Evolutionary conservation across 2,888 invertebrate genomes (phyloP), one percentile per base, ranked within the genome.

Genomic region (Rhamphomyia laevipes): DNA sequence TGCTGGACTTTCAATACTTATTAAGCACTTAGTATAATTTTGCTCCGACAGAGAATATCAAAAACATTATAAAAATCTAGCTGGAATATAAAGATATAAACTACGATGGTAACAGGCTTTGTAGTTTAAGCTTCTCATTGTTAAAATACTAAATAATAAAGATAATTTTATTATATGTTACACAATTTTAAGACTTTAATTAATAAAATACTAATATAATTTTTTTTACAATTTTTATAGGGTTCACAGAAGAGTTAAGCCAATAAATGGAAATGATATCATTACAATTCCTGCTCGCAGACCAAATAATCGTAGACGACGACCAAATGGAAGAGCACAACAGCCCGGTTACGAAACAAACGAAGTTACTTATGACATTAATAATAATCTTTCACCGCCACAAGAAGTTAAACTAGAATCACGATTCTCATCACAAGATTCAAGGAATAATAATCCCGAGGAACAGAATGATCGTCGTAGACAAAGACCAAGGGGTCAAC

Each of bases 181-280:
- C n/a, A n/a, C n/a, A n/a, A n/a, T n/a, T n/a, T n/a, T n/a, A n/a
- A n/a, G n/a, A n/a, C n/a, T n/a, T n/a, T n/a, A n/a, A n/a, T n/a
- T n/a, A n/a, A n/a, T n/a, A n/a, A n/a, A n/a, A 27, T 27, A 12
- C 15, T 23, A 44, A 27, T 44, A 27, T 12, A 47, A 45, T 51
- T 47, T 43, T 10, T 1, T 16, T 38, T 13, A 48, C 10, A 44
- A 37, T 21, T 45, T 30, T 47, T 52, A n/a, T 53, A 65, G 66
- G 56, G 57, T 55, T 43, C 59, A 64, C 51, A 61, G 64, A 13
- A 59, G 61, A 18, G 63, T 66, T 4, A 63, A 61, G 52, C 63
- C 66, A 23, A 59, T 59, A 45, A 64, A 60, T 51, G 66, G 65
- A 46, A 56, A 55, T 15, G 66, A 65, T 54, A 62, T 60, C 44